These are phyloP conservation scores for Silvanus unidentatus DNA, from an alignment of 2,888 invertebrate genomes.

Conservation along the genomic window DNA sequence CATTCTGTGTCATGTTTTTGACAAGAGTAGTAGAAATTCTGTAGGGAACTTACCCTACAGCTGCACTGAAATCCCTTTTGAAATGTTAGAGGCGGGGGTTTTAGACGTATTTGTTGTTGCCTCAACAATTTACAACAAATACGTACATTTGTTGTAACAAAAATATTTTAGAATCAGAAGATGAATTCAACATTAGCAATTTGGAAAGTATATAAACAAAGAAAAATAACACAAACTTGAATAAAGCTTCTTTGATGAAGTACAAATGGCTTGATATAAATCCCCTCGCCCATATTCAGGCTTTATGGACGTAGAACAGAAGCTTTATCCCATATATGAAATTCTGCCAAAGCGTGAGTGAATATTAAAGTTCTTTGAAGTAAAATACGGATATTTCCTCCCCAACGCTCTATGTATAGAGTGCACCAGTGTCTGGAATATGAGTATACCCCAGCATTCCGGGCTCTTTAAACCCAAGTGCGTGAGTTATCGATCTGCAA, in stretches of 20 bases:
- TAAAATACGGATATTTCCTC: conserved; percentile 1
- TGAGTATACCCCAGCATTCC: neutral
- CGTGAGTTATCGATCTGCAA: conserved; percentile 15
- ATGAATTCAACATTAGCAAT: too few species aligned
- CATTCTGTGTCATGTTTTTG: neutral
- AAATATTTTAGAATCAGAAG: too few species aligned
- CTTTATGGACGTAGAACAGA: too few species aligned
- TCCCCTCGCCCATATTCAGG: too few species aligned
- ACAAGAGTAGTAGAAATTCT: neutral
- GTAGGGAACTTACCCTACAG: neutral
- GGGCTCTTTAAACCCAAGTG: conserved; percentile 7
- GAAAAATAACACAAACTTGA: too few species aligned
- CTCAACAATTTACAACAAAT: too few species aligned
- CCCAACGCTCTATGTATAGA: neutral
- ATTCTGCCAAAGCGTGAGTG: too few species aligned
- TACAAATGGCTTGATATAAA: too few species aligned
- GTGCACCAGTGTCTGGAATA: conserved; percentile 8
- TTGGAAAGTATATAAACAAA: too few species aligned
- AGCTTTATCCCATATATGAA: too few species aligned
- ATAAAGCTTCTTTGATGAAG: too few species aligned
- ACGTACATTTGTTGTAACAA: too few species aligned
- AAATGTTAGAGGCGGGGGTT: neutral
- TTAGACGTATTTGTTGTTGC: neutral
- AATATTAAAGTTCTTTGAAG: neutral
- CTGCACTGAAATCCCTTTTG: conserved; percentile 1